Evolutionary conservation across 2,113 vertebrate species (phyloP).

Genomic region (Nanorana parkeri): DNA sequence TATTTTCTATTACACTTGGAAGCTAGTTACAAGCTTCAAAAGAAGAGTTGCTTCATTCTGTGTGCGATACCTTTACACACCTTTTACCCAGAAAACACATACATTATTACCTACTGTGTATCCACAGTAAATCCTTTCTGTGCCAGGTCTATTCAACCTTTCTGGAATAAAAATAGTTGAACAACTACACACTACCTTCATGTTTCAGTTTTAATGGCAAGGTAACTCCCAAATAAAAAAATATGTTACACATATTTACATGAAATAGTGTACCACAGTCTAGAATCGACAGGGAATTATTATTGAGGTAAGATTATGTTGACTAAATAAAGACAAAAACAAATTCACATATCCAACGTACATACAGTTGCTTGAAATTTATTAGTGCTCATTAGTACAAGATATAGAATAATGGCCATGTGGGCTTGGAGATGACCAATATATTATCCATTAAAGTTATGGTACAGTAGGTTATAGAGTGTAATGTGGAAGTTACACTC

Average conservation of each 20-base stretch:
- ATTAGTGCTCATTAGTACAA: too few relatives aligned
- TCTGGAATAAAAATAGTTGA: slow-evolving; percentile 9
- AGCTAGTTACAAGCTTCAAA: slow-evolving; percentile 51
- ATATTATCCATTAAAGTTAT: too few relatives aligned
- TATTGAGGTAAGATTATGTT: too few relatives aligned
- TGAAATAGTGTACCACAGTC: too few relatives aligned
- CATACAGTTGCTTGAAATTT: too few relatives aligned
- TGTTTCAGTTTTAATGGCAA: not conserved
- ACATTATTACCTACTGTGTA: slow-evolving; percentile 49
- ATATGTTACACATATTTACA: not conserved
- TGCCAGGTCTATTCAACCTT: slow-evolving; percentile 24
- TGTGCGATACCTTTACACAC: slow-evolving; percentile 39
- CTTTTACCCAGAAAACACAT: slow-evolving; percentile 28
- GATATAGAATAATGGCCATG: too few relatives aligned
- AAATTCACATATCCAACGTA: too few relatives aligned
- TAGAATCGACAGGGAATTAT: too few relatives aligned
- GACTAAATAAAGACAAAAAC: too few relatives aligned
- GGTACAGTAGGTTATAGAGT: too few relatives aligned
- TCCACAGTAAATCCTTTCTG: slow-evolving; percentile 26
- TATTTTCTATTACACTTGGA: slow-evolving; percentile 55
- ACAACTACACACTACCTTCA: not conserved
- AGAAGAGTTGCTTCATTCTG: slow-evolving; percentile 25
- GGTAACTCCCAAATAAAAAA: slow-evolving; percentile 3
- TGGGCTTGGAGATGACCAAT: too few relatives aligned
- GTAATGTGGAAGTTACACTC: too few relatives aligned